Percentiles rank a stretch among this genome's conserved stretches.
Evolutionary conservation across 2,888 invertebrate genomes (phyloP).

Genomic region (Clostera curtula): DNA sequence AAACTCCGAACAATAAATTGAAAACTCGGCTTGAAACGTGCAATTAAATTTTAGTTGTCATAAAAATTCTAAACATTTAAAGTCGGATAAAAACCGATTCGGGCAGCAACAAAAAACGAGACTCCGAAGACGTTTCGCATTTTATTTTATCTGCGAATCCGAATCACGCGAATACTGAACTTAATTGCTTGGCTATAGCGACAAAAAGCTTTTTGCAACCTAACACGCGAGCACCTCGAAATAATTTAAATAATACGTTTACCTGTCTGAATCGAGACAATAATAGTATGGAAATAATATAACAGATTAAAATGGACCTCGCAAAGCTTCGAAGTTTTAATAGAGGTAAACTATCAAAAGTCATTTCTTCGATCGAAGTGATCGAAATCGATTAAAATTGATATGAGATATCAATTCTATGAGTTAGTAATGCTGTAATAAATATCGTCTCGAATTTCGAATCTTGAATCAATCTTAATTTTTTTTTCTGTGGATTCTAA

Average conservation of each 20-base stretch:
- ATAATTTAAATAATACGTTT: conserved; percentile 62
- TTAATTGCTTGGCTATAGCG: conserved; percentile 53
- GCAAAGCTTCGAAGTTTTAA: no score
- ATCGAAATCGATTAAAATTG: background rate
- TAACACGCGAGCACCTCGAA: conserved; percentile 48
- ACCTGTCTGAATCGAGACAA: conserved; percentile 46
- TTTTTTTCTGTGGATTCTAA: no score
- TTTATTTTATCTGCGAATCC: conserved; percentile 38
- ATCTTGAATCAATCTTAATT: no score
- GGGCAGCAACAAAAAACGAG: conserved; percentile 21
- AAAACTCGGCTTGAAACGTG: no score
- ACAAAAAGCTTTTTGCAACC: conserved; percentile 60
- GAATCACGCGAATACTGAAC: conserved; percentile 59
- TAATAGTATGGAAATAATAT: conserved; percentile 49
- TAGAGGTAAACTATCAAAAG: no score
- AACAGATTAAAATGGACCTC: conserved; percentile 29
- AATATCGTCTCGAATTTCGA: no score
- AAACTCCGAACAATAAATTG: no score
- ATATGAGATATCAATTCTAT: no score
- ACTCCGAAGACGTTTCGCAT: conserved; percentile 17
- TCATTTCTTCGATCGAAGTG: conserved; percentile 7
- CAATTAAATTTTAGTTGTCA: no score
- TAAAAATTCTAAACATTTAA: background rate
- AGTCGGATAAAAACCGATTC: conserved; percentile 15
- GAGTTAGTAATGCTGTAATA: no score